These are phyloP conservation scores for Apogon hyalosoma DNA, from an alignment of 2,797 vertebrate genomes.

Conservation along the genomic window DNA sequence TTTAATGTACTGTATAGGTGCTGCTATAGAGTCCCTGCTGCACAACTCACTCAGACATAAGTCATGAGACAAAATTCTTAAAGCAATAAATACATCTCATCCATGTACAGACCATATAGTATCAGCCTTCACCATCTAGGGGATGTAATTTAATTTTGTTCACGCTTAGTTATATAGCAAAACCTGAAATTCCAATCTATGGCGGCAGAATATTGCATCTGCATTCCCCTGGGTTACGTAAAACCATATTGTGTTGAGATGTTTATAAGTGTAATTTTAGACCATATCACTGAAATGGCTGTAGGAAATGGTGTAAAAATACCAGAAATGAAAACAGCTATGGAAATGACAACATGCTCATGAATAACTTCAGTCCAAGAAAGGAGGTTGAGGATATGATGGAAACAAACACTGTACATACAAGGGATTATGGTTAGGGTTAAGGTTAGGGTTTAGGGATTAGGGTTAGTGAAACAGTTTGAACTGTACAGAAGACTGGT, in stretches of 20 bases:
- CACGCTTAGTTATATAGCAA: conserved; percentile 9
- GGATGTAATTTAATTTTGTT: conserved; percentile 57
- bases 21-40: neutral
- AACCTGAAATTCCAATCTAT: conserved; percentile 38
- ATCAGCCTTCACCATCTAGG: conserved; percentile 46
- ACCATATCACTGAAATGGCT: neutral
- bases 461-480: neutral
- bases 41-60: neutral
- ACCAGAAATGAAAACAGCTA: conserved; percentile 7
- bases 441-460: too few relatives aligned
- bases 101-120: neutral
- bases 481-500: conserved; percentile 11
- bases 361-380: too few relatives aligned
- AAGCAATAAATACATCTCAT: conserved; percentile 25
- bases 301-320: conserved; percentile 5
- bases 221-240: conserved; percentile 35
- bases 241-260: conserved; percentile 31
- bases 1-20: too few relatives aligned
- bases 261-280: conserved; percentile 35
- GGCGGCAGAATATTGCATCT: conserved; percentile 42
- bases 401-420: conserved; percentile 8
- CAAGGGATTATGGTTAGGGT: neutral
- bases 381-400: neutral
- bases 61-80: conserved; percentile 4
- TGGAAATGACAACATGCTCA: neutral